Evolutionary conservation across 2,113 vertebrate genomes (phyloP), one percentile per base, ranked within the genome.

Genomic region (Brienomyrus brachyistius): DNA sequence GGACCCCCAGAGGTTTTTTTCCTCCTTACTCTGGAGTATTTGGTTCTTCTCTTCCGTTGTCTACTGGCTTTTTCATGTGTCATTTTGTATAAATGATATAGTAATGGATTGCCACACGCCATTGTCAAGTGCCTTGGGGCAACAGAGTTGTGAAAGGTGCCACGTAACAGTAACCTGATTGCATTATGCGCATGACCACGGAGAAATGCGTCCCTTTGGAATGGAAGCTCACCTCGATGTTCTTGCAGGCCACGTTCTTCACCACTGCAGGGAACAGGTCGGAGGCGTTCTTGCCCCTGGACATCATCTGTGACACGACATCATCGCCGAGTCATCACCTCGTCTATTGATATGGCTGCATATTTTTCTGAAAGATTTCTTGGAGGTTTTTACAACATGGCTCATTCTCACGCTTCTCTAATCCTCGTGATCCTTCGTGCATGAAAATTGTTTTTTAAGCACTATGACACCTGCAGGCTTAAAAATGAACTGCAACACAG

Each of bases 161-260:
- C 31, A 31, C 0, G 19, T 31, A 70, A 70, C n/a, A 70, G 13
- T 70, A 31, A 70, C 62, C n/a, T 6, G n/a, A 13, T 1, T 31
- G 62, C 31, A 87, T 35, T 35, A 87, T 8, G 11, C n/a, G 40
- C 27, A 35, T 87, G 50, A 23, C 47, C 1, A 17, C 9, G 19
- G 50, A 88, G 4, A 88, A 35, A 59, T 47, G 40, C 19, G 23
- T 52, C 51, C 11, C 15, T 35, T 56, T 48, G 82, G 88, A 82
- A 19, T 21, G 2, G 2, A 83, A 19, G 91, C 95, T 87, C 90
- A 99, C 98, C 98, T 99, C 98, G 0, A 99, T 99, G 93, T 99
- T 99, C 94, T 99, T 99, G 92, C 98, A 99, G 90, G 98, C 98
- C 52, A 99, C 98, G 0, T 99, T 99, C 94, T 99, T 99, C 92